Evolutionary conservation across 2,113 vertebrate species (phyloP), one percentile per base, ranked within the genome.

Genomic region (Xiphorhynchus elegans): DNA sequence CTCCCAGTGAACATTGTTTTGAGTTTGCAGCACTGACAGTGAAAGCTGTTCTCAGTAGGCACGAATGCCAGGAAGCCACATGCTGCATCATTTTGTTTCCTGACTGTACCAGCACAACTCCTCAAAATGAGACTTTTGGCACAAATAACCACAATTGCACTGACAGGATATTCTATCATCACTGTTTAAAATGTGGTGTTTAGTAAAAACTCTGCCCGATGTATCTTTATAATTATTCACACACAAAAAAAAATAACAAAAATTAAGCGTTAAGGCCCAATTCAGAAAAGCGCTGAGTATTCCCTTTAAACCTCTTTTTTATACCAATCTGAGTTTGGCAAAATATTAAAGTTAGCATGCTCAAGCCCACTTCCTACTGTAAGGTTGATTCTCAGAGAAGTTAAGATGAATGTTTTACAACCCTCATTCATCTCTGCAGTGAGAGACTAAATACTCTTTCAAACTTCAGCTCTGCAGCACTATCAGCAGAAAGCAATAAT

Each of bases 91-190:
- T 18, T 91, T 94, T 91, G 81, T 94, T 91, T 82, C 78, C 77
- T 94, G 84, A 76, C 87, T 85, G 19, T 49, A 95, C 62, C 66
- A 87, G 60, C 62, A 42, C 11, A 84, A 66, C 37, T 89, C 87
- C 64, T 94, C 84, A 87, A 90, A 95, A 87, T 28, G 42, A 87
- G 74, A 72, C 25, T 91, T 95, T 76, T 87, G 87, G 87, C 84
- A 91, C 58, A 89, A 87, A 89, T 50, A 76, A 75, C 25, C 40
- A 79, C 44, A 40, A 42, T 70, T 7, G 0, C 44, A 63, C 39
- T 95, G 73, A 87, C 80, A 89, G 60, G 26, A 46, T 85, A 91
- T 82, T 89, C 40, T 64, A 56, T 56, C 50, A 66, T 73, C 90
- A 67, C 46, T 70, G 46, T 69, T 84, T 77, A 83, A 96, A 90